Evolutionary conservation across 2,888 invertebrate genomes (phyloP).

Genomic region (Eristalinus sepulchralis): DNA sequence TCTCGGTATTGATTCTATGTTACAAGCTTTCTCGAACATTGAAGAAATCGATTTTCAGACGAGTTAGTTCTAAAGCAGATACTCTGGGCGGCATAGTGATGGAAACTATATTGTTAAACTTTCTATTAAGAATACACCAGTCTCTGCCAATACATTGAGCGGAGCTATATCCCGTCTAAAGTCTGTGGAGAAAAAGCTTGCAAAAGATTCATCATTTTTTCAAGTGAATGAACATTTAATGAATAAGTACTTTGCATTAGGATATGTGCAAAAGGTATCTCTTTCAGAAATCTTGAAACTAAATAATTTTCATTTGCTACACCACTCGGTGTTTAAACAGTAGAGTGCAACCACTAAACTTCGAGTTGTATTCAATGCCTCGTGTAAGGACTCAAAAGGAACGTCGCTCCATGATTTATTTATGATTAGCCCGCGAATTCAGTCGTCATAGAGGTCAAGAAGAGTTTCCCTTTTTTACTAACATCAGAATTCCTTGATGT

Average conservation of each 20-base stretch:
- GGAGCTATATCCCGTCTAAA: slow-evolving; percentile 24
- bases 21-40: not conserved
- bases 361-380: not conserved
- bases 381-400: not conserved
- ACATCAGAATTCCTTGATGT: no score
- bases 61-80: no score
- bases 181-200: slow-evolving; percentile 33
- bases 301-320: slow-evolving; percentile 47
- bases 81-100: not conserved
- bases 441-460: no score
- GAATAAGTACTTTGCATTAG: slow-evolving; percentile 55
- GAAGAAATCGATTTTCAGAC: not conserved
- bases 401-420: not conserved
- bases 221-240: slow-evolving; percentile 53
- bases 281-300: not conserved
- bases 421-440: not conserved
- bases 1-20: not conserved
- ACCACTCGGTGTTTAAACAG: slow-evolving; percentile 54
- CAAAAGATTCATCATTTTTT: slow-evolving; percentile 14
- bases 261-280: slow-evolving; percentile 58
- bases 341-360: slow-evolving; percentile 59
- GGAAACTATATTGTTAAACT: slow-evolving; percentile 43
- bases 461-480: not conserved
- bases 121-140: slow-evolving; percentile 45
- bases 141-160: slow-evolving; percentile 24